A percentile compares a stretch with the other conserved stretches of the same genome.
These are phyloP conservation scores for Drosophila acutilabella DNA, from an alignment of 2,888 invertebrate genomes.

Conservation along the genomic window DNA sequence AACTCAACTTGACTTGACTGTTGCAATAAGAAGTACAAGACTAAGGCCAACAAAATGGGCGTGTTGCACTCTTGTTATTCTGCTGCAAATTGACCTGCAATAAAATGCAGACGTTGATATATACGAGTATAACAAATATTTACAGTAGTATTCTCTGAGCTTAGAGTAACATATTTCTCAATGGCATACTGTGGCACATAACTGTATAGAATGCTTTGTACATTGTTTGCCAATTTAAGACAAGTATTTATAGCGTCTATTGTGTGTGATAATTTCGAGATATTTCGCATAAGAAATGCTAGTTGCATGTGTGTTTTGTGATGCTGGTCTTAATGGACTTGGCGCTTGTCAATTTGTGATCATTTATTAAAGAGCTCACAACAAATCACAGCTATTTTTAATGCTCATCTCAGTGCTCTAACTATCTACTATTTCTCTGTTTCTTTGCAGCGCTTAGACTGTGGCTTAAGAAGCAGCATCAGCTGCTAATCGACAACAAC, in stretches of 20 bases:
- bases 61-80: conserved; percentile 12
- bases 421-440: not conserved
- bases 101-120: conserved; percentile 7
- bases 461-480: conserved; percentile 45
- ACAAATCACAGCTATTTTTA: conserved; percentile 36
- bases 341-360: conserved; percentile 43
- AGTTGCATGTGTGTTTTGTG: not conserved
- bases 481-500: conserved; percentile 60
- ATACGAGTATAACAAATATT: conserved; percentile 1
- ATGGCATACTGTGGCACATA: conserved; percentile 7
- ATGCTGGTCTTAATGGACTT: conserved; percentile 12
- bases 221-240: conserved; percentile 51
- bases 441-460: conserved; percentile 32
- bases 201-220: conserved; percentile 20
- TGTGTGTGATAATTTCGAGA: conserved; percentile 15
- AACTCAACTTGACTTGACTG: conserved; percentile 1
- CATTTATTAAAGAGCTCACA: conserved; percentile 38
- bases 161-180: conserved; percentile 21
- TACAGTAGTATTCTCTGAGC: not conserved
- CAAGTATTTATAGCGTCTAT: conserved; percentile 29
- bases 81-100: conserved; percentile 25
- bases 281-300: not conserved
- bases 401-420: conserved; percentile 1
- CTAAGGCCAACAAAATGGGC: conserved; percentile 8
- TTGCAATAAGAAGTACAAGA: conserved; percentile 1